Percentiles rank a stretch among this genome's conserved stretches.
phyloP scores from a whole-genome alignment of 2,888 invertebrate genomes.

The Cheilosia grossa region DNA sequence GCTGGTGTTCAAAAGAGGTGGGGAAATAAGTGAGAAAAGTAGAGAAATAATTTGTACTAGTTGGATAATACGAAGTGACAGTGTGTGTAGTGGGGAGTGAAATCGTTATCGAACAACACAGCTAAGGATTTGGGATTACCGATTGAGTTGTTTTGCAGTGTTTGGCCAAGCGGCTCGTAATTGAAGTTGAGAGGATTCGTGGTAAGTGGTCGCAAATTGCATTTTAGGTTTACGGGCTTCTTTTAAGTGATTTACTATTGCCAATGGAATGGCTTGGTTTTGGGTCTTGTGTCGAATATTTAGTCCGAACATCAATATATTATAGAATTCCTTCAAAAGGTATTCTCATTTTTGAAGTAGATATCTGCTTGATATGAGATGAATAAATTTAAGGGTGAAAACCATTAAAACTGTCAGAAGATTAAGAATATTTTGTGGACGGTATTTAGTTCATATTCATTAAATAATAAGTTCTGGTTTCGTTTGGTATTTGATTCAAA shows the following conservation, averaged over 20 bases:
- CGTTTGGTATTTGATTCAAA: too few species aligned
- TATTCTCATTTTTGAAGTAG: too few species aligned
- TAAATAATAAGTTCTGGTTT: too few species aligned
- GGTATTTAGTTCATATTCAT: too few species aligned
- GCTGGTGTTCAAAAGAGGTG: conserved; percentile 21
- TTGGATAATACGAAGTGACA: conserved; percentile 54
- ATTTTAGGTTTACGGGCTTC: conserved; percentile 1
- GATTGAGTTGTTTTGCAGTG: conserved; percentile 44
- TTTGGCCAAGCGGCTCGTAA: conserved; percentile 47
- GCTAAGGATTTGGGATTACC: conserved; percentile 68
- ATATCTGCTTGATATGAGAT: too few species aligned
- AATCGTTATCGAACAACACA: conserved; percentile 45
- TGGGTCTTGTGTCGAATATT: background rate
- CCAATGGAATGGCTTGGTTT: background rate
- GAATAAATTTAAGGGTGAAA: too few species aligned
- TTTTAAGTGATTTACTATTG: background rate
- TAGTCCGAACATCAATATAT: too few species aligned
- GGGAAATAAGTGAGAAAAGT: background rate
- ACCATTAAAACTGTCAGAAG: too few species aligned
- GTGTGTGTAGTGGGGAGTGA: conserved; percentile 38
- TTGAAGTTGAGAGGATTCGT: conserved; percentile 48
- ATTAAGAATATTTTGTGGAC: too few species aligned
- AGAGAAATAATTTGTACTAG: conserved; percentile 62
- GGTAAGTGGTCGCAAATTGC: conserved; percentile 62
- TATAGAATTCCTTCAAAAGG: too few species aligned